Percentiles rank a stretch among this genome's conserved stretches.
Evolutionary conservation across 2,888 invertebrate genomes (phyloP).

Genomic region (Cremastobaeus sp.): DNA sequence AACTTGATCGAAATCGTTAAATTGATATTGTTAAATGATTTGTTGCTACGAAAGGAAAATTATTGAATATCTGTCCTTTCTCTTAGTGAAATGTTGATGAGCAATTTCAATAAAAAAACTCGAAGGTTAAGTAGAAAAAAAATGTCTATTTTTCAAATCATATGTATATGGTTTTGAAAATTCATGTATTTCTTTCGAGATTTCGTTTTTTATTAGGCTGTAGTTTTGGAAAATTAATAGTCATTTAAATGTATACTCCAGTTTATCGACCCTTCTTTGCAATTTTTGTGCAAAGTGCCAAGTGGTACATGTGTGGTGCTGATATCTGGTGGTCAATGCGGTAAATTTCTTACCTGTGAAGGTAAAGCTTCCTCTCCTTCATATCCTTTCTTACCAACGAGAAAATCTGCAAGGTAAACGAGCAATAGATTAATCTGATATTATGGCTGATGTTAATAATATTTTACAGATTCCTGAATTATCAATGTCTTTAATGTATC

Average conservation of each 20-base stretch:
- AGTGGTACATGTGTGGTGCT: conserved; percentile 49
- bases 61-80: conserved; percentile 1
- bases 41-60: conserved; percentile 15
- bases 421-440: conserved; percentile 3
- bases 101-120: no score
- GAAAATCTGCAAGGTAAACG: conserved; percentile 6
- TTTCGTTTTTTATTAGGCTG: no score
- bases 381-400: conserved; percentile 61
- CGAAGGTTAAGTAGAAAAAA: no score
- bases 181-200: no score
- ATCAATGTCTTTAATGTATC: conserved; percentile 3
- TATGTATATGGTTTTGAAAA: no score
- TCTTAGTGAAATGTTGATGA: not conserved
- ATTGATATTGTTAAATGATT: conserved; percentile 14
- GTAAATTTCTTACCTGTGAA: conserved; percentile 30
- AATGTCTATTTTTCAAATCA: no score
- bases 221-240: no score
- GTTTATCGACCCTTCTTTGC: conserved; percentile 21
- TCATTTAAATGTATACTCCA: not conserved
- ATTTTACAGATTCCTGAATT: conserved; percentile 28
- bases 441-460: not conserved
- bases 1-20: conserved; percentile 4
- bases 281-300: not conserved
- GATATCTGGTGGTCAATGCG: conserved; percentile 56
- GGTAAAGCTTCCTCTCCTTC: conserved; percentile 1